Percentiles rank a stretch among this genome's conserved stretches.
Conservation (phyloP, 2,113 vertebrate species). For the Brachypodius melanocephalos region DNA sequence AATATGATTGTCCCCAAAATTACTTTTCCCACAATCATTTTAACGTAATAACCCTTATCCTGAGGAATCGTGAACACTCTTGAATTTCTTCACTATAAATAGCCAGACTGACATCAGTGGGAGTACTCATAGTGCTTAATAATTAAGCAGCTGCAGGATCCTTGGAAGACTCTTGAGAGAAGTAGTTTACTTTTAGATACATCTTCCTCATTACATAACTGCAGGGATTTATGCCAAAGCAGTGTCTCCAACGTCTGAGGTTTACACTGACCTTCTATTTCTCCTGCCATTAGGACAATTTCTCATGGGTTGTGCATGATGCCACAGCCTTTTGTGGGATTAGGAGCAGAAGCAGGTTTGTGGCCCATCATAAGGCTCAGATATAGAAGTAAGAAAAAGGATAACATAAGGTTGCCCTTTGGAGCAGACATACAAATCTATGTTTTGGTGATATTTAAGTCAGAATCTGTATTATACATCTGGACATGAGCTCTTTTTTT, state of each 20-base stretch:
- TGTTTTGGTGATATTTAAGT: neutral
- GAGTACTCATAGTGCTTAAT: neutral
- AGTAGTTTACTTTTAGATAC: neutral
- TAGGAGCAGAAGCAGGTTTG: neutral
- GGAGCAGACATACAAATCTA: neutral
- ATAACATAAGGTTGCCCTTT: neutral
- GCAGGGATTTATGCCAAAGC: neutral
- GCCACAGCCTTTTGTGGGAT: neutral
- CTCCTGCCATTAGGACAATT: neutral
- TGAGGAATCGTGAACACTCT: neutral
- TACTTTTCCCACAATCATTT: neutral
- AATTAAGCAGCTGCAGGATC: neutral
- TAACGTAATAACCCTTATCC: neutral
- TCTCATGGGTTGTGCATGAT: neutral
- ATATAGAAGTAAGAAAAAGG: neutral
- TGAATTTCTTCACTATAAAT: neutral
- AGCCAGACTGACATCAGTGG: neutral
- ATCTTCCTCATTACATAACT: neutral
- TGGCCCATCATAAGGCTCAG: neutral
- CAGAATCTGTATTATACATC: neutral
- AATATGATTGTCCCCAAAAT: neutral
- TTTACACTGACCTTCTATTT: neutral
- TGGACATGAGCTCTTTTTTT: neutral
- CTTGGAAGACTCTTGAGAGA: neutral
- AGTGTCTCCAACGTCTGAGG: accelerated